phyloP scores from a whole-genome alignment of 1,140 invertebrate species.

The Drosophila pruinosa region DNA sequence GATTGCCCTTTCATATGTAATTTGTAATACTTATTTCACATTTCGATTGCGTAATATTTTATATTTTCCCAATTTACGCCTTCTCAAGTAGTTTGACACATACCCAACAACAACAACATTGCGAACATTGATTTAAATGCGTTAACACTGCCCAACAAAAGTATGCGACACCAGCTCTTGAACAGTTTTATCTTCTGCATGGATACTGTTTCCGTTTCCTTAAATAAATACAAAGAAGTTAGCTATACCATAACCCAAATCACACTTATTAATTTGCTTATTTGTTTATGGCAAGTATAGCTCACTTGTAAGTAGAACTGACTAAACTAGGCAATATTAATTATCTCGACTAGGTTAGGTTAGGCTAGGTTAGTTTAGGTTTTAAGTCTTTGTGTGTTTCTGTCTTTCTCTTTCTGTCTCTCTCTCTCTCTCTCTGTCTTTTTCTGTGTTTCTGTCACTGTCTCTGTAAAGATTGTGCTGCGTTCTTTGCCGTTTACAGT shows the following conservation, averaged over 20 bases:
- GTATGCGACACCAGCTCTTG: slow-evolving; percentile 34
- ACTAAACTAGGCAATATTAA: neutral
- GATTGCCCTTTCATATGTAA: slow-evolving; percentile 55
- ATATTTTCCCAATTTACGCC: slow-evolving; percentile 3
- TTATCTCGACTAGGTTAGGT: neutral
- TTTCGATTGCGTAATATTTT: slow-evolving; percentile 29
- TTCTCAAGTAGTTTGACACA: slow-evolving; percentile 33
- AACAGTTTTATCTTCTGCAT: slow-evolving; percentile 53
- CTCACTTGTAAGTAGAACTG: neutral
- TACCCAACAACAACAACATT: neutral
- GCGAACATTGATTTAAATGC: slow-evolving; percentile 2
- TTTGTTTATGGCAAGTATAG: neutral
- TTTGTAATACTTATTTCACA: slow-evolving; percentile 42
- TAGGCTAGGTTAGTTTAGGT: slow-evolving; percentile 12
- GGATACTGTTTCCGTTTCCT: slow-evolving; percentile 34
- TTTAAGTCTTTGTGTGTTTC: slow-evolving; percentile 22
- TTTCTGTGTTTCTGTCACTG: slow-evolving; percentile 30
- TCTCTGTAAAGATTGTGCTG: slow-evolving; percentile 32
- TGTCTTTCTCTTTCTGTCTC: slow-evolving; percentile 15
- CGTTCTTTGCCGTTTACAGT: slow-evolving; percentile 6
- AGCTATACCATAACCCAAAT: slow-evolving; percentile 11
- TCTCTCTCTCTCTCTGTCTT: slow-evolving; percentile 18
- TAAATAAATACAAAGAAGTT: slow-evolving; percentile 2
- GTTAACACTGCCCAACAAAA: slow-evolving; percentile 32
- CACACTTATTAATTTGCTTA: slow-evolving; percentile 5